Base-by-base conservation (phyloP, 2,797 vertebrate species). In the Danio aesculapii region DNA sequence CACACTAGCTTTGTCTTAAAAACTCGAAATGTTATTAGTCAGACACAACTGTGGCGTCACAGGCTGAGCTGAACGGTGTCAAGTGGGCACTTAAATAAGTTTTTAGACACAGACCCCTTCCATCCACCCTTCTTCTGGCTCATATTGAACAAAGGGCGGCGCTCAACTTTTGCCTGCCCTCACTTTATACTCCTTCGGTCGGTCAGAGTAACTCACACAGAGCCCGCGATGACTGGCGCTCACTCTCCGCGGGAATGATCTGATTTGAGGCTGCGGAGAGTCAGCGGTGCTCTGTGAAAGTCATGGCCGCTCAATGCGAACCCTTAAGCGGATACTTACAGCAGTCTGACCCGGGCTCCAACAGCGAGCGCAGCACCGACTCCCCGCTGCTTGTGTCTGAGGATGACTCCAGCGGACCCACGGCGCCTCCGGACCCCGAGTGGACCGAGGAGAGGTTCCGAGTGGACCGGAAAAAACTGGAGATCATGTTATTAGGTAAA, bases 381-480 rank as follows among this genome's bases (percentile, higher is more conserved):
- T 96, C 95, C 13, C 95, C 95, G 1, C 8, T 92, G 78, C 93
- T 93, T 17, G 94, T 92, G 73, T 95, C 94, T 13, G 95, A 95
- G 87, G 95, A 95, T 88, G 93, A 95, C 88, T 87, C 92, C 58
- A 87, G 91, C 41, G 91, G 91, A 75, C 86, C 88, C 57, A 88
- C 74, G 69, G 89, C 87, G 46, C 82, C 92, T n/a, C 83, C 87
- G 81, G 93, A 95, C 84, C 95, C 95, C 5, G 95, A 96, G 87
- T 96, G 95, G 95, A 94, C 94, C 19, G 95, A 96, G 87, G 95
- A 96, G 90, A 91, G 95, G 84, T 96, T 96, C 91, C 93, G 95
- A 69, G 95, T 96, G 93, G 95, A 96, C 91, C 93, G 95, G 83
- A 96, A 96, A 92, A 96, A 96, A 89, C 94, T 96, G 85, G 95